Base-by-base conservation (phyloP, 2,797 vertebrate genomes). In the Heteromormyrus szaboi region DNA sequence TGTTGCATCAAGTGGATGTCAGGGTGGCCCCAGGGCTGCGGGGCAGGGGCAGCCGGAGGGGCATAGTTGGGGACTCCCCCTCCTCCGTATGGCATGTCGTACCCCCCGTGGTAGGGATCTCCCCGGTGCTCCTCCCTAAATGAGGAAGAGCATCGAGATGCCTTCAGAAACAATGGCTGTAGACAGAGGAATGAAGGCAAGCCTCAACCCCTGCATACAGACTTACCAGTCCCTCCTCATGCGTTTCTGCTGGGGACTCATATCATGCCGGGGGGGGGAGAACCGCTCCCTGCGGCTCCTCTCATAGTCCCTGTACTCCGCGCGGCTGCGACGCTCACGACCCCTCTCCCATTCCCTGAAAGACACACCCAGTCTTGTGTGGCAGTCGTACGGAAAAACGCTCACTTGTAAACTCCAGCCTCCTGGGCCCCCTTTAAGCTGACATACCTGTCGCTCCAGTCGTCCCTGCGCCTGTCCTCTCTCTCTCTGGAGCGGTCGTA, bases 1-100 rank as follows among this genome's bases (percentile, higher is more conserved):
- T 96, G 96, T 92, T 97, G 97, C 94, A 98, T 97, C 87, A 98
- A 95, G 90, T 98, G 98, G 92, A 98, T 91, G 14, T 98, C 97
- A 0, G 97, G 97, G 88, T 98, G 97, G 51, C 96, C 97, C 98
- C 98, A 99, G 62, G 97, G 97, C 92, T 98, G 98, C 0, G 96
- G 95, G 48, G 94, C 95, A 0, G 89, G 90, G 0, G 87, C 94
- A 19, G 56, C 88, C 0, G 97, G 98, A 19, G 98, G 97, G 33
- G 96, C 97, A 0, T 97, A 98, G 79, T 96, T 96, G 22, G 98
- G 98, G 14, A 97, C 97, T 5, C 97, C 97, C 33, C 97, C 96
- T 51, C 95, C 95, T 51, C 96, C 97, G 89, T 98, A 99, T 9
- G 96, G 97, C 93, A 98, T 92, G 90, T 99, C 98, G 72, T 98